phyloP scores from a whole-genome alignment of 1,140 invertebrate genomes.

The Parasteatoda tepidariorum region DNA sequence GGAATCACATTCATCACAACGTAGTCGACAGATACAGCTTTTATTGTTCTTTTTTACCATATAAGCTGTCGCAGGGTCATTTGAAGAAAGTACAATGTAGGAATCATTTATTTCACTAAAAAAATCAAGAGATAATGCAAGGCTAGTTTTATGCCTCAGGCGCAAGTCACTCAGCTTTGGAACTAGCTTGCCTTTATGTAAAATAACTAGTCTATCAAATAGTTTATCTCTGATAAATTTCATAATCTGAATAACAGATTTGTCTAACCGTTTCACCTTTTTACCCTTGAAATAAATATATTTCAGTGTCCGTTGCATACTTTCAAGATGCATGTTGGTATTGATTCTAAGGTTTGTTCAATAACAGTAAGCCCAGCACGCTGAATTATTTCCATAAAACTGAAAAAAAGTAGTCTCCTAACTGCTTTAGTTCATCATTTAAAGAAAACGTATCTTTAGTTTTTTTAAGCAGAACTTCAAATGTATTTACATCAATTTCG shows the following conservation, averaged over 20 bases:
- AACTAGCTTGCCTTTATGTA: background rate
- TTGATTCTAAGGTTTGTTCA: background rate
- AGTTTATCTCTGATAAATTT: background rate
- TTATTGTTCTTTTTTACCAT: background rate
- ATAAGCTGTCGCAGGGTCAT: background rate
- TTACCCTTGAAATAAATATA: background rate
- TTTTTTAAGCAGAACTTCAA: background rate
- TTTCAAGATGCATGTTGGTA: slow-evolving; percentile 13
- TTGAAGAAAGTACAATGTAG: background rate
- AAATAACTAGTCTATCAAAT: background rate
- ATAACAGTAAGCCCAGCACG: background rate
- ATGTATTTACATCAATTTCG: background rate
- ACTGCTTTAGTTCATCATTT: background rate
- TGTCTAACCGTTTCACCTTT: background rate
- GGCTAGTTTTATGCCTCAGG: background rate
- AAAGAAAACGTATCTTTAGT: background rate
- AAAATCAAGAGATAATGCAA: background rate
- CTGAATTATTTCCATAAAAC: background rate
- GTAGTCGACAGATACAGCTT: background rate
- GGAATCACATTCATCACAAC: background rate
- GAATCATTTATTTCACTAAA: background rate
- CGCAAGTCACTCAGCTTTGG: background rate
- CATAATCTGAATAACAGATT: background rate
- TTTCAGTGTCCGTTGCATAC: slow-evolving; percentile 6
- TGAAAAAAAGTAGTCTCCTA: too few relatives aligned